Evolutionary conservation across 2,797 vertebrate genomes (phyloP).

Genomic region (Sebastes elongatus): DNA sequence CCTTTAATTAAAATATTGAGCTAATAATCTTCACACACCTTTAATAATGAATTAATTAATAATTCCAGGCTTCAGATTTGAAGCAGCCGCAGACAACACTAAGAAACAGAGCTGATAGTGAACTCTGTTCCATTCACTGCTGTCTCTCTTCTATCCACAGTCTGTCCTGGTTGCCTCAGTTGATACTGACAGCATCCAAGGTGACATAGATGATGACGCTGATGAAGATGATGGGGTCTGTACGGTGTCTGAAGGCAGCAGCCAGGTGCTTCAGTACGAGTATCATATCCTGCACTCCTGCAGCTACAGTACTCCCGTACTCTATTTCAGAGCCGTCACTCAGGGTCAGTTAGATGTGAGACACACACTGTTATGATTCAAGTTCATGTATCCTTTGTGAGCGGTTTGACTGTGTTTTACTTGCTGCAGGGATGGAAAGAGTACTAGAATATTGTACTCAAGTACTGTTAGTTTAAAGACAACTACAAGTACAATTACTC

Average conservation of each 20-base stretch:
- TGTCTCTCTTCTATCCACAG: slow-evolving; percentile 25
- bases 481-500: too few relatives aligned
- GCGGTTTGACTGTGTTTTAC: background rate
- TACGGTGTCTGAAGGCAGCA: background rate
- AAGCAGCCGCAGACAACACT: background rate
- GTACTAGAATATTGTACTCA: too few relatives aligned
- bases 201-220: background rate
- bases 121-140: background rate
- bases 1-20: background rate
- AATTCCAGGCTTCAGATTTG: background rate
- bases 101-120: background rate
- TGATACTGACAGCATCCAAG: background rate
- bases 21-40: background rate
- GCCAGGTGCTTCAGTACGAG: slow-evolving; percentile 78
- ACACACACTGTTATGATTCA: background rate
- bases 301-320: slow-evolving; percentile 90
- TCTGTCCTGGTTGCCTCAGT: background rate
- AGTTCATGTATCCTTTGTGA: background rate
- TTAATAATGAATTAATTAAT: background rate
- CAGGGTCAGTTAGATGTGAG: slow-evolving; percentile 81
- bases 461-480: too few relatives aligned
- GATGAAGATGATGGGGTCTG: background rate
- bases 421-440: background rate
- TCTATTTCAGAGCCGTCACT: slow-evolving; percentile 91
- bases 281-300: slow-evolving; percentile 92